Evolutionary conservation across 1,140 invertebrate genomes (phyloP).

Genomic region (Pristionchus pacificus): DNA sequence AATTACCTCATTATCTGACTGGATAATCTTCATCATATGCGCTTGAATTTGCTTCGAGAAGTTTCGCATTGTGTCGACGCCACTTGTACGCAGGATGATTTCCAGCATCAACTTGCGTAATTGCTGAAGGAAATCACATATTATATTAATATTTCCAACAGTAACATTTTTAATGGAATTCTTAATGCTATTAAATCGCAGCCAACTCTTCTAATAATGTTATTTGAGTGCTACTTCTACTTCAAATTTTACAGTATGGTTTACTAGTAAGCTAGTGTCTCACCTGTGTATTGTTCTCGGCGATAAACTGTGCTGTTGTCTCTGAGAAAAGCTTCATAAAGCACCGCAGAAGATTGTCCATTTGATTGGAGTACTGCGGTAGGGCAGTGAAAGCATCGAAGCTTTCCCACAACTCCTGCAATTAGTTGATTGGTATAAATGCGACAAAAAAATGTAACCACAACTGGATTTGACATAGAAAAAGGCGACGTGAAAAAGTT

Average conservation of each 20-base stretch:
- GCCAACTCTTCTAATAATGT: no score
- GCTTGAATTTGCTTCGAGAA: neutral
- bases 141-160: no score
- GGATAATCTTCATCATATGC: slow-evolving; percentile 11
- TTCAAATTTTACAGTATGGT: no score
- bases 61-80: neutral
- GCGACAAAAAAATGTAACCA: no score
- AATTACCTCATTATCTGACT: slow-evolving; percentile 10
- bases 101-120: slow-evolving; percentile 15
- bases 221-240: no score
- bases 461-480: no score
- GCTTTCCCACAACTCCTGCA: neutral
- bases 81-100: slow-evolving; percentile 2
- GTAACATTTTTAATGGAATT: no score
- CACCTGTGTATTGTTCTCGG: slow-evolving; percentile 16
- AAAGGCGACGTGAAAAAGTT: no score
- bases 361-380: neutral
- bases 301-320: slow-evolving; percentile 11
- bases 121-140: slow-evolving; percentile 9
- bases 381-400: neutral
- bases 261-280: neutral
- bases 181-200: no score
- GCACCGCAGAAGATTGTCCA: slow-evolving; percentile 5
- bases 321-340: slow-evolving; percentile 5
- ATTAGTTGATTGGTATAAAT: neutral